These are phyloP conservation scores for Amphipoea oculea DNA, from an alignment of 2,888 invertebrate species.

Conservation along the genomic window DNA sequence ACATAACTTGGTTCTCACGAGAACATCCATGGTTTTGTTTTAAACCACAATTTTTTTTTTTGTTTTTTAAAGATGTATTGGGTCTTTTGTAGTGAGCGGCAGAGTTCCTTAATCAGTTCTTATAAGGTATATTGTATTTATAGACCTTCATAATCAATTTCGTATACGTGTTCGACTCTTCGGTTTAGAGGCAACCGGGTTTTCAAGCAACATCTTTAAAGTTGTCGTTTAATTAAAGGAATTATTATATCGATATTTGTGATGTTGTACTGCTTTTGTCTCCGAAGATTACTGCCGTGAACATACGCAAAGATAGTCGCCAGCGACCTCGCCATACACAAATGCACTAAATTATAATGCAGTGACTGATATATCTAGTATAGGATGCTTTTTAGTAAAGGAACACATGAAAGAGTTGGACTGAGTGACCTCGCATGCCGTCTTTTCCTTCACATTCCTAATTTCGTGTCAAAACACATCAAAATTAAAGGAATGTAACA, in stretches of 20 bases:
- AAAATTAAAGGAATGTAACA: conserved; percentile 47
- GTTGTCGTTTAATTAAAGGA: conserved; percentile 36
- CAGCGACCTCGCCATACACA: conserved; percentile 57
- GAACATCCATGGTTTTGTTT: conserved; percentile 10
- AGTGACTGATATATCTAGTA: conserved; percentile 63
- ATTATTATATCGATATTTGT: conserved; percentile 37
- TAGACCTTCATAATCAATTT: conserved; percentile 49
- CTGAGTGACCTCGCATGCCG: conserved; percentile 52
- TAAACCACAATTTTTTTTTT: conserved; percentile 24
- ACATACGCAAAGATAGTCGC: conserved; percentile 26
- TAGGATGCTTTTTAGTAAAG: conserved; percentile 62
- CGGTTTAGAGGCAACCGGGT: conserved; percentile 29
- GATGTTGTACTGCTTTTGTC: conserved; percentile 52
- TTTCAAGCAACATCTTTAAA: conserved; percentile 20
- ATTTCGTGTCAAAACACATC: conserved; percentile 42
- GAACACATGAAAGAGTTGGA: conserved; percentile 43
- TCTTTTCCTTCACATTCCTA: conserved; percentile 62
- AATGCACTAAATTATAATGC: conserved; percentile 62
- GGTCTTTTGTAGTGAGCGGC: conserved; percentile 58
- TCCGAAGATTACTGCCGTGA: conserved; percentile 38
- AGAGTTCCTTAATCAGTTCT: conserved; percentile 59
- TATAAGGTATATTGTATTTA: conserved; percentile 52
- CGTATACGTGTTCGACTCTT: conserved; percentile 41
- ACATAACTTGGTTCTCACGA: conserved; percentile 19
- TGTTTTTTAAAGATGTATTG: conserved; percentile 21